phyloP scores from a whole-genome alignment of 2,113 vertebrate genomes.

The Tonatia bakeri region DNA sequence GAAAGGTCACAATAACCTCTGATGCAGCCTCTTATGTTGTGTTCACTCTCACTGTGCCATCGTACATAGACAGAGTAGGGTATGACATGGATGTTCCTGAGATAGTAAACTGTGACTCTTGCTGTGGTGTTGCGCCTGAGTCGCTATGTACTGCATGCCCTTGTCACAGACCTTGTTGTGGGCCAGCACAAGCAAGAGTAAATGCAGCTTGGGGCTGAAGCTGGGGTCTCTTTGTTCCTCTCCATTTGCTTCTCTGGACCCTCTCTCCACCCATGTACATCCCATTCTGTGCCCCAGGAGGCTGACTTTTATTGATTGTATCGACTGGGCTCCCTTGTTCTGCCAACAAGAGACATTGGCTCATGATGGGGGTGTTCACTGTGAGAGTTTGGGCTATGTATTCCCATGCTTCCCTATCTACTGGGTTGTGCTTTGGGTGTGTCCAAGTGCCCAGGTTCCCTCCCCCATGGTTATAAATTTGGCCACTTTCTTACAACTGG shows the following conservation, averaged over 20 bases:
- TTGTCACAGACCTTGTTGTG: conserved; percentile 94
- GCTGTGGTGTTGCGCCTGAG: conserved; percentile 90
- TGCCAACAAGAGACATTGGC: neutral
- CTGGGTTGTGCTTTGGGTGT: neutral
- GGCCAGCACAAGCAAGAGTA: neutral
- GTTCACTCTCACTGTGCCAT: conserved; percentile 91
- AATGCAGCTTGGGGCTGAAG: neutral
- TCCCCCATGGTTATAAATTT: neutral
- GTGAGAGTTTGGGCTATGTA: neutral
- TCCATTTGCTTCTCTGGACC: neutral
- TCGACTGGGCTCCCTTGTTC: neutral
- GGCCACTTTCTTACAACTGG: neutral
- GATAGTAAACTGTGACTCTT: conserved; percentile 92
- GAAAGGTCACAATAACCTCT: conserved; percentile 88
- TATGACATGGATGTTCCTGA: conserved; percentile 94
- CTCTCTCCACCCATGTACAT: neutral
- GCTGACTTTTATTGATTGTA: neutral
- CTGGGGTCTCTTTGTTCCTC: neutral
- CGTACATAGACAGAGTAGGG: conserved; percentile 90
- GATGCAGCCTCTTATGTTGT: conserved; percentile 88
- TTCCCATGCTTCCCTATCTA: neutral
- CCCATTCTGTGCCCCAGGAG: neutral
- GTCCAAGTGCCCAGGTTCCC: neutral
- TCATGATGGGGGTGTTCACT: neutral
- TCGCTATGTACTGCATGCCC: conserved; percentile 89